Percentiles rank a stretch among this genome's conserved stretches.
phyloP scores from a whole-genome alignment of 2,888 invertebrate genomes.

The Pinctada fucata region DNA sequence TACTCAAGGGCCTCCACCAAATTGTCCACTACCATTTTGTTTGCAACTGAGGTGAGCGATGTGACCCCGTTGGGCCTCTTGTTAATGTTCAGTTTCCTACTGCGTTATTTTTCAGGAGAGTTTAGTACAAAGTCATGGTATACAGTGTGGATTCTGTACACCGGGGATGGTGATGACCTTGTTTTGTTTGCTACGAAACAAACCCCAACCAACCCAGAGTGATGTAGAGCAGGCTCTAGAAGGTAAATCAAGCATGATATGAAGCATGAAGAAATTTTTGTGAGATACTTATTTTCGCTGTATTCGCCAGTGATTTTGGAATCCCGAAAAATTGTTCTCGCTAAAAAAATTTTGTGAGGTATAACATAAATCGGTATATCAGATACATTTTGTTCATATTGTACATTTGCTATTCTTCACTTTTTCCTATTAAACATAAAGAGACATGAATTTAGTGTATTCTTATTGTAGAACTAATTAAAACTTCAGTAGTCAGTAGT shows the following conservation, averaged over 20 bases:
- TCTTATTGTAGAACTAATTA: too few relatives aligned
- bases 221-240: constrained; percentile 50
- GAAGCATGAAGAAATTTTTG: constrained; percentile 77
- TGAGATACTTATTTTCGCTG: constrained; percentile 78
- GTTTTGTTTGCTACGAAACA: constrained; percentile 52
- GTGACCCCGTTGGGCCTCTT: too few relatives aligned
- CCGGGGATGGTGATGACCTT: constrained; percentile 57
- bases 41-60: too few relatives aligned
- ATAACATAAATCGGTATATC: too few relatives aligned
- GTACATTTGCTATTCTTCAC: neutral
- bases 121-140: constrained; percentile 48
- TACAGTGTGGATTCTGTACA: constrained; percentile 59
- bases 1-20: too few relatives aligned
- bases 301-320: constrained; percentile 2
- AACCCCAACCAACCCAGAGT: constrained; percentile 44
- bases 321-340: neutral
- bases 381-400: constrained; percentile 66
- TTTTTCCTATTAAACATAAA: too few relatives aligned
- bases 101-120: constrained; percentile 45
- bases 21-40: too few relatives aligned
- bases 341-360: neutral
- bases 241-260: constrained; percentile 30
- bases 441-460: too few relatives aligned
- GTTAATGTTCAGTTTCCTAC: too few relatives aligned
- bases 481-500: too few relatives aligned